Evolutionary conservation across 2,797 vertebrate genomes (phyloP).

Genomic region (Danio jaintianensis): DNA sequence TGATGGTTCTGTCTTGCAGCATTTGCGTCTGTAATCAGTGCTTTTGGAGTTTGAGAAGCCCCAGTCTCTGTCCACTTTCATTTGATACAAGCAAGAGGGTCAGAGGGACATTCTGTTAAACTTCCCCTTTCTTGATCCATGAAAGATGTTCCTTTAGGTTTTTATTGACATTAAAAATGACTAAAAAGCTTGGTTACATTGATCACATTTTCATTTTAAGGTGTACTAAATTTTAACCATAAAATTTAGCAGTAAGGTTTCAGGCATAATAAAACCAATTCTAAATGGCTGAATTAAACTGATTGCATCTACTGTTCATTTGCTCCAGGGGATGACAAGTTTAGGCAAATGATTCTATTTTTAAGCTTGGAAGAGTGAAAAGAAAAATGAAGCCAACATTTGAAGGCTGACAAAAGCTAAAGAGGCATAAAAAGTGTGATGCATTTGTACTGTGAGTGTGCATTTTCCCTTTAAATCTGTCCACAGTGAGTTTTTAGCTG

Average conservation of each 20-base stretch:
- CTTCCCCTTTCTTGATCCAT: neutral
- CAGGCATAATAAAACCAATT: neutral
- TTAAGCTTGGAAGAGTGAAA: neutral
- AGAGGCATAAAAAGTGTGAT: neutral
- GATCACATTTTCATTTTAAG: neutral
- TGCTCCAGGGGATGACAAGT: neutral
- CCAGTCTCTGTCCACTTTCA: neutral
- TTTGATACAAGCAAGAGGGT: neutral
- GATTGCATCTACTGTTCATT: neutral
- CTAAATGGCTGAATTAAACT: neutral
- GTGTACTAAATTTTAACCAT: neutral
- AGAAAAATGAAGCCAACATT: neutral
- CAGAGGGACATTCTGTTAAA: neutral
- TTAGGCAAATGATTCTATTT: neutral
- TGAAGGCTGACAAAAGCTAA: neutral
- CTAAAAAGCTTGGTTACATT: neutral
- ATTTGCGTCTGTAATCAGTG: neutral
- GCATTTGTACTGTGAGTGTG: neutral
- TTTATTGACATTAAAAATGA: too few species aligned
- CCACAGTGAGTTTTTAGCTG: slow-evolving; percentile 37
- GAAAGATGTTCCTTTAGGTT: neutral
- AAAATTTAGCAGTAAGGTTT: slow-evolving; percentile 2
- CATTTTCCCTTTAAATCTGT: slow-evolving; percentile 17
- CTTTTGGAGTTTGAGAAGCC: neutral
- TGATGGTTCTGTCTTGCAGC: too few species aligned